Conservation (phyloP, 2,797 vertebrate species). For the Catharus ustulatus region DNA sequence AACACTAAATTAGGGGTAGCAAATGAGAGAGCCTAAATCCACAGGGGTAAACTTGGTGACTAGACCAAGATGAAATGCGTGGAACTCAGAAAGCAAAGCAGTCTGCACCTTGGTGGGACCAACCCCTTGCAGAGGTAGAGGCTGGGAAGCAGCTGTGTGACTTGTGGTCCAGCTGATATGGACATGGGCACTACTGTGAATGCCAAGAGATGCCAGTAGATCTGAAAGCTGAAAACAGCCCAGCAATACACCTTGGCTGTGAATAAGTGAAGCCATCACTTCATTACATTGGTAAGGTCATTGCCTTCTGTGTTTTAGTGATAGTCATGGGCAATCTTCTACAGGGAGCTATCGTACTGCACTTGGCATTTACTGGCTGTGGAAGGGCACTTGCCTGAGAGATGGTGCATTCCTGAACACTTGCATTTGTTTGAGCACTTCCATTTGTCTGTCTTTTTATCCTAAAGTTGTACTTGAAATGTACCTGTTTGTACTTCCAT, state of each 20-base stretch:
- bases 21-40: not conserved
- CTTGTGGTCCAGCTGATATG: not conserved
- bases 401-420: not conserved
- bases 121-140: not conserved
- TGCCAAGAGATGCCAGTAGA: not conserved
- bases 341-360: rapidly evolving
- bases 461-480: not conserved
- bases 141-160: not conserved
- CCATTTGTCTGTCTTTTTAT: not conserved
- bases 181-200: rapidly evolving
- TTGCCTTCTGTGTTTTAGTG: not conserved
- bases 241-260: not conserved
- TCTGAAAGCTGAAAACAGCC: not conserved
- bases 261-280: not conserved
- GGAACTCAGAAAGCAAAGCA: rapidly evolving
- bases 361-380: not conserved
- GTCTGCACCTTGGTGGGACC: not conserved
- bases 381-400: not conserved
- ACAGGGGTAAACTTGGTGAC: not conserved
- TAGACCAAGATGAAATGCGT: rapidly evolving
- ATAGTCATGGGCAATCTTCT: not conserved
- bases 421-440: not conserved
- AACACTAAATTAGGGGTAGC: not conserved
- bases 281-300: not conserved
- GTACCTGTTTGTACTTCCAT: not conserved